These are phyloP conservation scores for Trididemnum nubilum DNA, from an alignment of 23 tunicate genomes.

Conservation along the genomic window DNA sequence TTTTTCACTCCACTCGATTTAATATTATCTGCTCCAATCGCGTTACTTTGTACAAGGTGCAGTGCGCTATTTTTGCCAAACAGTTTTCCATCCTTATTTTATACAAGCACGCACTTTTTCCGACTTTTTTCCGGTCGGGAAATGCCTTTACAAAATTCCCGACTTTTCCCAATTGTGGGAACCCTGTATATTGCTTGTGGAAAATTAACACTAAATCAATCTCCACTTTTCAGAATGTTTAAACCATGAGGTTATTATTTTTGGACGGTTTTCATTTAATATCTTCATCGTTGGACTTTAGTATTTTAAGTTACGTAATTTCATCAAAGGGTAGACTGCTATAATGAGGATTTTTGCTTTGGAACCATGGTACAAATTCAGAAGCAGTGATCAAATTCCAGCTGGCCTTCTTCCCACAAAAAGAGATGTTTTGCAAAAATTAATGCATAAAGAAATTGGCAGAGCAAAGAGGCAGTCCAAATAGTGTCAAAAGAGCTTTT, in stretches of 20 bases:
- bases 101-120: too few species aligned
- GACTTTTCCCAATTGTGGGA: too few species aligned
- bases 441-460: slow-evolving; percentile 15
- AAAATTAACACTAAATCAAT: too few species aligned
- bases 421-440: slow-evolving; percentile 34
- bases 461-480: slow-evolving; percentile 8
- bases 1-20: too few species aligned
- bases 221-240: neutral
- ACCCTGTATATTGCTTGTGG: too few species aligned
- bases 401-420: slow-evolving; percentile 33
- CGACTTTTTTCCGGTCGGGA: too few species aligned
- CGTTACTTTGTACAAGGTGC: too few species aligned
- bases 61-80: too few species aligned
- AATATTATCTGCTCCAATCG: too few species aligned
- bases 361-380: slow-evolving; percentile 19
- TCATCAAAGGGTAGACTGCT: neutral
- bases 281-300: neutral
- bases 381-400: slow-evolving; percentile 22
- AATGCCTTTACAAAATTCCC: too few species aligned
- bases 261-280: neutral
- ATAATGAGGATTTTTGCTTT: slow-evolving; percentile 14
- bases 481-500: slow-evolving; percentile 23
- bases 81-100: too few species aligned
- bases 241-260: neutral
- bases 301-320: neutral